Base-by-base conservation (phyloP, 2,113 vertebrate species). In the Sander lucioperca region DNA sequence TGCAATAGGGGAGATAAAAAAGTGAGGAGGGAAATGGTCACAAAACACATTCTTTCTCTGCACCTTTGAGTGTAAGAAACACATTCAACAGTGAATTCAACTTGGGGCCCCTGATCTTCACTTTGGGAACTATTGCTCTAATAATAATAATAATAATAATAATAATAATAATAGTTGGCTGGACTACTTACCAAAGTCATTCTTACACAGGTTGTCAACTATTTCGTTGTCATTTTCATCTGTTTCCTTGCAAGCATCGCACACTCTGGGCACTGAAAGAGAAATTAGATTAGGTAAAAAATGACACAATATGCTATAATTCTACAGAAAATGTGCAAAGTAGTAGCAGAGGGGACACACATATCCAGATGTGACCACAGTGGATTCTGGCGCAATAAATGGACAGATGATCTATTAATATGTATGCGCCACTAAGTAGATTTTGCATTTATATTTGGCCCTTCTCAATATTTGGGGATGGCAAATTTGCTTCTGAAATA, bases 181-280 rank as follows among this genome's bases (percentile, higher is more conserved):
- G 3, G 18, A 68, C 18, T 18, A 97, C 97, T 97, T 95, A 99
- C 98, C 98, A 47, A 99, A 99, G 90, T 99, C 98, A 87, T 99
- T 99, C 95, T 98, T 99, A 87, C 98, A 99, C 87, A 99, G 94
- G 77, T 96, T 99, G 94, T 99, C 97, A 74, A 98, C 97, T 16
- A 99, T 99, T 94, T 99, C 97, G 23, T 99, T 99, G 93, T 99
- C 98, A 18, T 99, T 97, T 62, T 98, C 97, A 0, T 96, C 96
- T 67, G 96, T 97, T 91, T 93, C 98, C 94, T 96, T 97, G 94
- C 98, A 99, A 71, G 98, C 97, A 8, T 99, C 98, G 62, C 98
- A 99, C 54, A 99, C 97, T 84, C 96, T 97, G 59, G 97, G 97
- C 63, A 96, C 98, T 99, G 78, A 93, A 86, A 93, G 2, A 84